Base-by-base conservation (phyloP, 92 coral and sea anemone genomes). In the Micromussa lordhowensis region DNA sequence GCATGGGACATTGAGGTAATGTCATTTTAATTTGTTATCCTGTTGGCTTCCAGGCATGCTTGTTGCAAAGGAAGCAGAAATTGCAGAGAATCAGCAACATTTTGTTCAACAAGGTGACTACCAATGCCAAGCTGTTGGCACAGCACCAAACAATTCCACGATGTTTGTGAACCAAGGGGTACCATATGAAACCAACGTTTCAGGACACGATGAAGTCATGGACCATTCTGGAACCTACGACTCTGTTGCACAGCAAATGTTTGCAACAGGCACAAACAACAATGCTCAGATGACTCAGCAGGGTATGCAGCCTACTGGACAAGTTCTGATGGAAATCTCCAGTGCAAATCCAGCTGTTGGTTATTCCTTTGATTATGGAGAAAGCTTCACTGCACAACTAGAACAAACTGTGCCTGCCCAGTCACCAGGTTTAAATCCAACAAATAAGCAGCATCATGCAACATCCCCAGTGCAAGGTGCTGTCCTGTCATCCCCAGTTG, bases 311-410 rank as follows among this genome's bases (percentile, higher is more conserved):
- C 64, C 75, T 31, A 71, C 84, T 21, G 91, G 92, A 24, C 82
- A 87, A 54, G 98, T 93, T 35, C 89, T 95, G 87, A 95, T 95
- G 96, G 98, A 95, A 22, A 91, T 95, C 34, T 82, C 90, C 30
- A 72, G 78, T 66, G 89, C 84, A 53, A 90, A 89, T 29, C 77
- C 83, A 5, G 78, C 84, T 49, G 86, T 74, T 22, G 87, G 79
- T 70, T 76, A 86, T 78, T 49, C 82, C 34, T 79, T 83, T 88
- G 87, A 73, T 81, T 71, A 69, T 34, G 61, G 85, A 15, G 79
- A 81, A 63, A 86, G 83, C 89, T 86, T 86, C 82, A 16, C 83
- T 16, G 59, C 77, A 28, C 89, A 86, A 53, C 55, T 75, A 24
- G 77, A 77, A 7, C 89, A 40, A 15, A 44, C 40, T 30, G 49